Evolutionary conservation across 2,888 invertebrate species (phyloP), one percentile per base, ranked within the genome.

Genomic region (Synergus laeviventris): DNA sequence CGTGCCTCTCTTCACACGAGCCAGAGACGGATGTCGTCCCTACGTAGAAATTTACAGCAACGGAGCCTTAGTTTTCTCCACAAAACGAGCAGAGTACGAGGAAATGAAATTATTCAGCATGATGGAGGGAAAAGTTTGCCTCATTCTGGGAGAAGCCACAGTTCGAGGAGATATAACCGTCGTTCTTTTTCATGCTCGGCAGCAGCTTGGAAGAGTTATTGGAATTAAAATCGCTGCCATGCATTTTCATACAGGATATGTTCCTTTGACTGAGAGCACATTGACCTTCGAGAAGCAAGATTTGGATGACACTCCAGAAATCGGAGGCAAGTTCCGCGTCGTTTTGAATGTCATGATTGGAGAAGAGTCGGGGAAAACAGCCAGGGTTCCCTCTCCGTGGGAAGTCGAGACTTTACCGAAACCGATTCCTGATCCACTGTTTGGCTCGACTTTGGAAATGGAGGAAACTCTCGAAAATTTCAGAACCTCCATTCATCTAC

Each of bases 1-100:
- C 0, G 95, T 98, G 62, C 99, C 99, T 2, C 91, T 97, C 21
- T 99, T 98, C 92, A 99, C 98, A 12, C 97, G 97, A 92, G 94
- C 96, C 77, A 95, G 96, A 83, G 98, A 98, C 91, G 99, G 99
- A 0, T 98, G 98, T 89, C 93, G 98, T 78, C 97, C 98, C 8
- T 98, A 96, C 91, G 93, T 97, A 76, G 98, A 99, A 91, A 94
- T 99, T 36, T 98, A 95, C 91, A 96, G 96, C 87, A 97, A 97
- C 87, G 97, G 97, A 83, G 94, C 96, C 75, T 92, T 96, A 85
- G 92, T 92, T 95, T 84, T 95, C 94, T 95, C 96, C 0, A 98
- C 98, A 0, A 92, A 96, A 78, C 96, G 87, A 11, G 81, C 96
- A 87, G 97, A 98, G 80, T 98, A 98, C 89, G 98, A 98, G 84